Base-by-base conservation (phyloP, 92 coral and sea anemone genomes). In the Ricordea florida region DNA sequence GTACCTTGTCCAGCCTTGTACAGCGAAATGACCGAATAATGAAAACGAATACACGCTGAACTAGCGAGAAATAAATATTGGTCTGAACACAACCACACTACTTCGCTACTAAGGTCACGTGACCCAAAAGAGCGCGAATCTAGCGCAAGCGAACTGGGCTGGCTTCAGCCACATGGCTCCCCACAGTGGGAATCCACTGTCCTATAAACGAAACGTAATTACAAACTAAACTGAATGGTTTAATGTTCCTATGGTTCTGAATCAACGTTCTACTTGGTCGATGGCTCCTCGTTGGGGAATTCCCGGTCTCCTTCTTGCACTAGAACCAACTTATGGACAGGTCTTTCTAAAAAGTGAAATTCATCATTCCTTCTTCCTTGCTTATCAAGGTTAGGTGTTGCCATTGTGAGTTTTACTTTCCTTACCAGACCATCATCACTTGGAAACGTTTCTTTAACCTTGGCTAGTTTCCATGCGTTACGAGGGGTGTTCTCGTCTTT, bases 161-260 rank as follows among this genome's bases (percentile, higher is more conserved):
- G n/a, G n/a, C n/a, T n/a, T n/a, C n/a, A 57, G 20, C 66, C 33
- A 58, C 66, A 58, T 58, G 66, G 66, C 66, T 58, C 63, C 66
- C 66, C 66, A 58, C 66, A 58, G 66, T 32, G 66, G 66, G 66
- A 9, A 58, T 58, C 63, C 44, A 58, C 66, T 58, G 66, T 58
- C 21, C 34, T 25, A 3, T 2, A 5, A 51, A n/a, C 13, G 5
- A 37, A 37, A 8, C n/a, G n/a, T 37, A 8, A 4, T 13, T 21
- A 31, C 0, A 13, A 32, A 36, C 29, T 26, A 31, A 32, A 1
- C 41, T 28, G 6, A 16, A 10, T 28, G 25, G 45, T 58, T 5
- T 25, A 10, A 10, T 20, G 30, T 21, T 9, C 10, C 5, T 11
- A 5, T 15, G 10, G 14, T 32, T 22, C 22, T 51, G 15, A 24